These are phyloP conservation scores for Neodiprion lecontei DNA, from an alignment of 1,140 invertebrate species.

Conservation along the genomic window DNA sequence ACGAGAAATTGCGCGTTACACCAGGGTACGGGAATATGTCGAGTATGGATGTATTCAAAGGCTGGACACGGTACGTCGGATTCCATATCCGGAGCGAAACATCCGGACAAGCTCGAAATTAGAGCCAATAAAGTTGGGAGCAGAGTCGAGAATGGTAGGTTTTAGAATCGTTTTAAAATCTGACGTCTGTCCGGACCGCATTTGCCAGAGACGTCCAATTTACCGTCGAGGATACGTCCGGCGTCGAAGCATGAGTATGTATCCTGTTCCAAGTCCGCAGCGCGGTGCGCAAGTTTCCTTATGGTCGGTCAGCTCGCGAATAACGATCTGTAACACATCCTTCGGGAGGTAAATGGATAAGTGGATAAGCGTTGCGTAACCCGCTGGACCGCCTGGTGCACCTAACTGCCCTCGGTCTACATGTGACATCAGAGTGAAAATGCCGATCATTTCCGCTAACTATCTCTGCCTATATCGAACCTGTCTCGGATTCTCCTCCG, in stretches of 20 bases:
- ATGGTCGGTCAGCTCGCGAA: constrained; percentile 17
- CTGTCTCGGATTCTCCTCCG: background rate
- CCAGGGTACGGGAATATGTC: no score
- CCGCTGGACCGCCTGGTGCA: background rate
- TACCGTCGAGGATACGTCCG: background rate
- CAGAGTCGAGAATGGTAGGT: no score
- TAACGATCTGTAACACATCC: constrained; percentile 14
- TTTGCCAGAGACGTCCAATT: background rate
- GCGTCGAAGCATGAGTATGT: background rate
- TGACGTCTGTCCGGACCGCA: background rate
- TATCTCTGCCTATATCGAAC: background rate
- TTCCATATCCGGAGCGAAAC: no score
- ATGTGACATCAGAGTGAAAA: constrained; percentile 3
- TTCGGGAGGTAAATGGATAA: constrained; percentile 18
- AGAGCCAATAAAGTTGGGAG: no score
- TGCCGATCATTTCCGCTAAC: constrained; percentile 1
- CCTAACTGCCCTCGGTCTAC: background rate
- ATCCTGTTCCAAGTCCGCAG: background rate
- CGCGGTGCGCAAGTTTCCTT: constrained; percentile 31
- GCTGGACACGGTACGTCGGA: no score
- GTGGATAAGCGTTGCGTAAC: constrained; percentile 29
- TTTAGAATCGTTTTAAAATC: no score
- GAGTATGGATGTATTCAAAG: no score
- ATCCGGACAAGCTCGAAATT: no score
- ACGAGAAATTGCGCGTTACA: no score